These are phyloP conservation scores for Acanthosepion pharaonis DNA, from an alignment of 2,888 invertebrate genomes.

Conservation along the genomic window DNA sequence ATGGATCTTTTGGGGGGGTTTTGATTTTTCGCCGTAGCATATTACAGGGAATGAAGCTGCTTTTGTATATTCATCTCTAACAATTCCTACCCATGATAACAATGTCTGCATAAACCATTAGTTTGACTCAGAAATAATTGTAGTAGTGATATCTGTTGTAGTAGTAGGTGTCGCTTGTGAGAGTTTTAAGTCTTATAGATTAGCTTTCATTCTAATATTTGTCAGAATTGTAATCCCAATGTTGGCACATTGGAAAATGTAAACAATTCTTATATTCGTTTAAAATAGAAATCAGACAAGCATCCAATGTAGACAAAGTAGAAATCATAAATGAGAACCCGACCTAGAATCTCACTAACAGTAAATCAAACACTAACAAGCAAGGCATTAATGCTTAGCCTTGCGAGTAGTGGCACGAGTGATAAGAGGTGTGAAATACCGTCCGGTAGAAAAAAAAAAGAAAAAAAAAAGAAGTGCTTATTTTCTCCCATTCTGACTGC, in stretches of 20 bases:
- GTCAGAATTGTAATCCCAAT: background rate
- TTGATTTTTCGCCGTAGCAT: too few relatives aligned
- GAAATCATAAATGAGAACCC: background rate
- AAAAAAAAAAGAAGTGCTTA: background rate
- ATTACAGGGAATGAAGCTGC: too few relatives aligned
- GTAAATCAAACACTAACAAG: conserved; percentile 21
- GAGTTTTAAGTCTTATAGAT: background rate
- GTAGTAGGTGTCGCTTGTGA: background rate
- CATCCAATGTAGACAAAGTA: background rate
- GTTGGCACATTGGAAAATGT: background rate
- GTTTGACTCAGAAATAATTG: background rate
- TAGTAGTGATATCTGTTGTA: background rate
- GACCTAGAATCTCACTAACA: background rate
- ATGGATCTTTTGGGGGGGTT: too few relatives aligned
- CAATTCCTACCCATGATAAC: background rate
- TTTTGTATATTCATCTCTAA: background rate
- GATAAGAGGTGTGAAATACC: conserved; percentile 9
- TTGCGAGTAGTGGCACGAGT: conserved; percentile 5
- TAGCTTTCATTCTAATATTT: background rate
- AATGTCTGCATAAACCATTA: background rate
- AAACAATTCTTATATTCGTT: background rate
- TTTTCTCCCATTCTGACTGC: background rate
- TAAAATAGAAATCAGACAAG: background rate
- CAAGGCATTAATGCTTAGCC: conserved; percentile 8
- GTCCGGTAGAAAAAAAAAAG: background rate